phyloP scores from a whole-genome alignment of 2,888 invertebrate genomes.

The Amphipyra tragopoginis region DNA sequence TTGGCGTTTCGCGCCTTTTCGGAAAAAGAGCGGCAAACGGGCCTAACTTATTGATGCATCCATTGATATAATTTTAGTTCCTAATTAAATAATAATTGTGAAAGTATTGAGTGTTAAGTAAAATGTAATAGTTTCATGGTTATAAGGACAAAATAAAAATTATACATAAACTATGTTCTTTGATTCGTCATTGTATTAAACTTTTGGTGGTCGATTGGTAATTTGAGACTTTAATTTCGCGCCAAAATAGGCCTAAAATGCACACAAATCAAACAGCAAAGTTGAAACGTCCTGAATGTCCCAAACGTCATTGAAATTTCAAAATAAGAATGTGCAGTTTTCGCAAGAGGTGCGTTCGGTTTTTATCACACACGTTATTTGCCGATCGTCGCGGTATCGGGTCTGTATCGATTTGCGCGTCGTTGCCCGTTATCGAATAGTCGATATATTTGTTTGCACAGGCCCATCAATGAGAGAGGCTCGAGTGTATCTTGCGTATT shows the following conservation, averaged over 20 bases:
- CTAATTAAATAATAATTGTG: too few species aligned
- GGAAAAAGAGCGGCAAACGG: constrained; percentile 49
- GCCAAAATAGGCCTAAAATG: too few species aligned
- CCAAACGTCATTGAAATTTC: constrained; percentile 45
- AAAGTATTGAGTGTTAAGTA: too few species aligned
- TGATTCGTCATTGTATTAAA: too few species aligned
- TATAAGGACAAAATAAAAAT: too few species aligned
- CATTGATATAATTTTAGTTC: not conserved
- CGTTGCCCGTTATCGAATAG: constrained; percentile 81
- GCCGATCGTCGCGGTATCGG: constrained; percentile 73
- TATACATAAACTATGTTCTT: too few species aligned
- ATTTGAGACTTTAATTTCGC: too few species aligned
- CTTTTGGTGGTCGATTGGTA: too few species aligned
- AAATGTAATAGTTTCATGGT: too few species aligned
- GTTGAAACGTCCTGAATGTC: constrained; percentile 2
- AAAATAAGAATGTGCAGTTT: constrained; percentile 53
- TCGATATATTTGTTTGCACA: constrained; percentile 85
- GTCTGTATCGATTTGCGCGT: constrained; percentile 83
- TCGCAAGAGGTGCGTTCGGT: constrained; percentile 68
- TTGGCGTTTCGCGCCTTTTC: constrained; percentile 69
- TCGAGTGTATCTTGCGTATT: constrained; percentile 86
- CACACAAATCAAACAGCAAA: too few species aligned
- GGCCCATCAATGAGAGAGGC: constrained; percentile 82
- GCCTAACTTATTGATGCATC: not conserved
- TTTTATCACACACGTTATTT: constrained; percentile 79